A percentile compares a stretch with the other conserved stretches of the same genome.
These are phyloP conservation scores for Brotula barbata DNA, from an alignment of 2,797 vertebrate species.

Conservation along the genomic window DNA sequence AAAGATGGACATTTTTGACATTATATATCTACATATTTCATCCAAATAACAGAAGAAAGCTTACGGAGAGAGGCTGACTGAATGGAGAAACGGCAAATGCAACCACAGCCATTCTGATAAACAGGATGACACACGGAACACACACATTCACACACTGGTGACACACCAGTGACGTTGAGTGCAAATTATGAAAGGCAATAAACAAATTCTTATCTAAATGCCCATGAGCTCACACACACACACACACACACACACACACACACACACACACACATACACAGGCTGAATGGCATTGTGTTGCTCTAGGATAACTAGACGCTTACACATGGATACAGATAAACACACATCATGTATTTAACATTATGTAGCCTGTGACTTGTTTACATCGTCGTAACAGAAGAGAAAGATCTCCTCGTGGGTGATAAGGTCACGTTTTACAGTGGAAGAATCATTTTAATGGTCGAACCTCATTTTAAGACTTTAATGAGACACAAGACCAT, in stretches of 20 bases:
- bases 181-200: too few species aligned
- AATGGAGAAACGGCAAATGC: neutral
- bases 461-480: neutral
- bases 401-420: too few species aligned
- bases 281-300: constrained; percentile 15
- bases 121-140: neutral
- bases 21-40: constrained; percentile 15
- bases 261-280: constrained; percentile 1
- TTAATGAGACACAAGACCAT: neutral
- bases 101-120: constrained; percentile 14
- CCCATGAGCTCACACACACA: neutral
- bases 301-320: constrained; percentile 7
- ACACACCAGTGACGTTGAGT: too few species aligned
- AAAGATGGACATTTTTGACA: constrained; percentile 1
- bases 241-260: constrained; percentile 9
- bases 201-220: too few species aligned
- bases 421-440: too few species aligned
- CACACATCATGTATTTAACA: too few species aligned
- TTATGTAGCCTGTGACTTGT: too few species aligned
- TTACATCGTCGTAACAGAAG: too few species aligned
- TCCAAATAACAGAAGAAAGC: constrained; percentile 19
- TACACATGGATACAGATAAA: too few species aligned
- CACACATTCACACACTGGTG: neutral
- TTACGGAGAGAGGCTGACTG: too few species aligned
- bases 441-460: too few species aligned